Evolutionary conservation across 53 echinoderm and acorn worm species (phyloP).

Genomic region (Hippasteria phrygiana): DNA sequence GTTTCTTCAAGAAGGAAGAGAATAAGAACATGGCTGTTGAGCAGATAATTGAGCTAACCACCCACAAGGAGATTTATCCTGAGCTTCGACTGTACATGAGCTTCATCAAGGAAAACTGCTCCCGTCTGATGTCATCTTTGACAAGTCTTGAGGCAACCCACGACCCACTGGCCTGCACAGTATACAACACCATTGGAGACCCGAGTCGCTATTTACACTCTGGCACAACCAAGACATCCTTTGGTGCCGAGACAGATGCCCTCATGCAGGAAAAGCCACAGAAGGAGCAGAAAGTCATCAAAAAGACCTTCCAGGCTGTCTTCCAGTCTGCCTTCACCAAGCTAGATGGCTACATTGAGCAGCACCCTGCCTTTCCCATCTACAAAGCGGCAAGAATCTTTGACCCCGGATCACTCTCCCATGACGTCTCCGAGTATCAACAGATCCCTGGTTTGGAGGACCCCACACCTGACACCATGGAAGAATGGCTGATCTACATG

Average conservation of each 20-base stretch:
- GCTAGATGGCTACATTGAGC: constrained; percentile 50
- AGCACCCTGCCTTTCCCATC: constrained; percentile 65
- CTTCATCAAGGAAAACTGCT: constrained; percentile 63
- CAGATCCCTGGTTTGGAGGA: constrained; percentile 21
- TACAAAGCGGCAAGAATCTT: constrained; percentile 76
- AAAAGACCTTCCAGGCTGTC: constrained; percentile 65
- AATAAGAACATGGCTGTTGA: constrained; percentile 76
- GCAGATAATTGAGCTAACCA: constrained; percentile 67
- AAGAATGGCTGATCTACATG: constrained; percentile 77
- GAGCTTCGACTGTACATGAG: constrained; percentile 61
- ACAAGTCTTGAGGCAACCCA: constrained; percentile 69
- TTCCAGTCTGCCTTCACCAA: constrained; percentile 65
- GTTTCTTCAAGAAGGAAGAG: constrained; percentile 70
- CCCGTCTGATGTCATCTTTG: constrained; percentile 29
- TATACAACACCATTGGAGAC: constrained; percentile 63
- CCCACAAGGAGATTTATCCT: constrained; percentile 70
- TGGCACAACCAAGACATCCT: constrained; percentile 63
- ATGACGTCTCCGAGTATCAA: constrained; percentile 17
- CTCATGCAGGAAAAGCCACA: constrained; percentile 16
- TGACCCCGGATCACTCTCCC: constrained; percentile 62
- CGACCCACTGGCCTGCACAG: constrained; percentile 76
- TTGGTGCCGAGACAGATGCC: constrained; percentile 57
- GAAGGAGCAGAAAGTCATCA: constrained; percentile 34
- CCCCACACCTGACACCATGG: constrained; percentile 32
- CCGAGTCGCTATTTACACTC: constrained; percentile 37